Conservation (phyloP, 2,888 invertebrate species). For the Gymnosoma rotundatum region DNA sequence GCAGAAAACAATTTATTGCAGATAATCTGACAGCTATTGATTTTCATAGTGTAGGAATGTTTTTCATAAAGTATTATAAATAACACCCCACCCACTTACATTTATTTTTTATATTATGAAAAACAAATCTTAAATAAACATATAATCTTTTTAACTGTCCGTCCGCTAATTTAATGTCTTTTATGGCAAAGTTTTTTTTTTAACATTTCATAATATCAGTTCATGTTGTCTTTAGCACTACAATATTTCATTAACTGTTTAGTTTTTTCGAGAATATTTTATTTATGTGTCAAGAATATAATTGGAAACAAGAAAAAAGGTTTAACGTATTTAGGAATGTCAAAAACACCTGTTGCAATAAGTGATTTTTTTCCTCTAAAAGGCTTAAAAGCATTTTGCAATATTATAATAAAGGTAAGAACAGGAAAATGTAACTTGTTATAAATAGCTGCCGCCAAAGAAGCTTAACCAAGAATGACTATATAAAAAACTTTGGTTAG, state of each 20-base stretch:
- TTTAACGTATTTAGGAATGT: not conserved
- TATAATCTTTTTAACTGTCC: constrained; percentile 3
- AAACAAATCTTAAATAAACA: not conserved
- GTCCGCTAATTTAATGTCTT: not conserved
- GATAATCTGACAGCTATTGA: constrained; percentile 44
- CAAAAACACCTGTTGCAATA: constrained; percentile 53
- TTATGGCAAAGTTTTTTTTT: not conserved
- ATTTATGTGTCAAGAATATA: not conserved
- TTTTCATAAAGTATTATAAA: not conserved
- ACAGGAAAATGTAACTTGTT: too few relatives aligned
- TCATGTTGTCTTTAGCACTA: not conserved
- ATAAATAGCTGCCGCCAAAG: too few relatives aligned
- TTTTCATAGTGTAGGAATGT: constrained; percentile 2
- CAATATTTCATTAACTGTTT: constrained; percentile 13
- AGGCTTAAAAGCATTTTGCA: not conserved
- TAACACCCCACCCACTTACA: not conserved
- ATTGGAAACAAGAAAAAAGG: not conserved
- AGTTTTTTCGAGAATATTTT: constrained; percentile 1
- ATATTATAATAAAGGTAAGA: not conserved
- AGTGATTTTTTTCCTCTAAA: not conserved
- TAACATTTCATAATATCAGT: not conserved
- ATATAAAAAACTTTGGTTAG: too few relatives aligned
- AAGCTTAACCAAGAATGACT: too few relatives aligned
- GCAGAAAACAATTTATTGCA: constrained; percentile 15
- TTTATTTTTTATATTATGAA: not conserved